Evolutionary conservation across 1,140 invertebrate species (phyloP).

Genomic region (Brachionus sp.): DNA sequence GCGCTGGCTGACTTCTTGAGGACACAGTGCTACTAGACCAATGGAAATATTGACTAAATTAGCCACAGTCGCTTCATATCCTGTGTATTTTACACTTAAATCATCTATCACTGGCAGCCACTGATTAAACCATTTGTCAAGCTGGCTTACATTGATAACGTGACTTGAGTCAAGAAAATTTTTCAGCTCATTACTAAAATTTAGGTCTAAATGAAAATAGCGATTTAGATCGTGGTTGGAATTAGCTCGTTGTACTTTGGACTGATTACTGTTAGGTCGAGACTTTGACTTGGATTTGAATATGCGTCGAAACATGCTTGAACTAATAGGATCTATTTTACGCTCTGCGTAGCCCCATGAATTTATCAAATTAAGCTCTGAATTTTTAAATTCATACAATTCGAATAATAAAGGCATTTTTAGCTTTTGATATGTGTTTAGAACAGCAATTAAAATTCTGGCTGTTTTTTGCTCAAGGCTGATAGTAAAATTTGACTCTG

Average conservation of each 20-base stretch:
- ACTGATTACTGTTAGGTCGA: background rate
- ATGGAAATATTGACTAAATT: background rate
- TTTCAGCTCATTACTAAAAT: constrained; percentile 10
- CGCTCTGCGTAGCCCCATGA: background rate
- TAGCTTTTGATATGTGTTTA: background rate
- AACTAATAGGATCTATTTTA: background rate
- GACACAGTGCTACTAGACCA: background rate
- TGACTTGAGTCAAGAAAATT: background rate
- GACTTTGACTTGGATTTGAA: constrained; percentile 34
- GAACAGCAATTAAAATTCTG: background rate
- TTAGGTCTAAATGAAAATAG: background rate
- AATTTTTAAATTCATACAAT: background rate
- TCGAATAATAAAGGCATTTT: background rate
- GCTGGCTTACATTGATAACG: background rate
- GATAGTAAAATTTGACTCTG: background rate
- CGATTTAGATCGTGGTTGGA: background rate
- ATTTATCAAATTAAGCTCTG: background rate
- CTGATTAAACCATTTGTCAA: background rate
- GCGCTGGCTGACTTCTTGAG: background rate
- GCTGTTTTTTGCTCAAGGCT: background rate
- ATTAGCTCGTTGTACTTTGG: background rate
- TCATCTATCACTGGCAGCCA: background rate
- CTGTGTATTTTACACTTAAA: background rate
- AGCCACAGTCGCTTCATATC: background rate
- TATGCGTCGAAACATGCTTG: constrained; percentile 6